A percentile compares a stretch with the other conserved stretches of the same genome.
phyloP scores from a whole-genome alignment of 2,888 invertebrate species.

The Drosophila greeni region DNA sequence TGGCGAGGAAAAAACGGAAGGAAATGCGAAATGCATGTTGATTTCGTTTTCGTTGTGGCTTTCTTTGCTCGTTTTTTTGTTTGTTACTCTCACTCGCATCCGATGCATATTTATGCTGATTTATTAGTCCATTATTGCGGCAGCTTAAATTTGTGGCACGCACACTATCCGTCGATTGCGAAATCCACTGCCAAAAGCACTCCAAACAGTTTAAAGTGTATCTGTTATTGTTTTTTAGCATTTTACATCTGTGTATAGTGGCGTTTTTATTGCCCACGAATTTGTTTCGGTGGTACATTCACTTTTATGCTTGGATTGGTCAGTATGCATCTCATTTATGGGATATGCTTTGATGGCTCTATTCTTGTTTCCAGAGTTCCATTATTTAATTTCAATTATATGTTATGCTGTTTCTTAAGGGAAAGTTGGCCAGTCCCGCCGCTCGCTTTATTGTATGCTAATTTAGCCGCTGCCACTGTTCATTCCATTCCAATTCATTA shows the following conservation, averaged over 20 bases:
- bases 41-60: slow-evolving; percentile 36
- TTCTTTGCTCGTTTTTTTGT: background rate
- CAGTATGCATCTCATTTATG: background rate
- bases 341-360: slow-evolving; percentile 2
- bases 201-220: slow-evolving; percentile 16
- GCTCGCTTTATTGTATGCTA: slow-evolving; percentile 69
- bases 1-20: slow-evolving; percentile 61
- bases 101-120: slow-evolving; percentile 61
- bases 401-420: slow-evolving; percentile 2
- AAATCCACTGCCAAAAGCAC: slow-evolving; percentile 39
- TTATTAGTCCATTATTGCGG: slow-evolving; percentile 55
- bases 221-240: slow-evolving; percentile 28
- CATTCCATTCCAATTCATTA: slow-evolving; percentile 34
- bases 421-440: slow-evolving; percentile 1
- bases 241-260: slow-evolving; percentile 25
- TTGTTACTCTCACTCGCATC: slow-evolving; percentile 4
- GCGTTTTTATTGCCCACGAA: slow-evolving; percentile 35
- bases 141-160: slow-evolving; percentile 65
- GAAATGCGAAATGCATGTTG: slow-evolving; percentile 61
- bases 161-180: slow-evolving; percentile 56
- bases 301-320: slow-evolving; percentile 51
- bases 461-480: slow-evolving; percentile 58
- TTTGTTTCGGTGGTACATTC: slow-evolving; percentile 54
- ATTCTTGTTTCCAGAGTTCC: slow-evolving; percentile 1
- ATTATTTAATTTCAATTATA: slow-evolving; percentile 3